Percentiles rank a stretch among this genome's conserved stretches.
Evolutionary conservation across 2,888 invertebrate species (phyloP).

Genomic region (Plutella xylostella): DNA sequence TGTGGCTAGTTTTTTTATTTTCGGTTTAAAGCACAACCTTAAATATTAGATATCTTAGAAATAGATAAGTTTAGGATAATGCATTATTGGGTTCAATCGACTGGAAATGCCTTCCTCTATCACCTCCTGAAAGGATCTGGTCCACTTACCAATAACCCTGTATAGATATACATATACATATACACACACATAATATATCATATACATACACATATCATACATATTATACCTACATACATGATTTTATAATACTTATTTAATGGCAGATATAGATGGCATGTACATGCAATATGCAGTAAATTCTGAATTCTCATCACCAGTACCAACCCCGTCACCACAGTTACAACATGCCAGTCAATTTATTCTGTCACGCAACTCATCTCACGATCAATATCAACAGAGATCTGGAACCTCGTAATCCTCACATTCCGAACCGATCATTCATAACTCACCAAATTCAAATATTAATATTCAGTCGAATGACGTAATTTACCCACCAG

Average conservation of each 20-base stretch:
- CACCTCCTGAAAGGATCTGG: no score
- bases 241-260: no score
- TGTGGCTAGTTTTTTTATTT: no score
- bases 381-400: constrained; percentile 6
- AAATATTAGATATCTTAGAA: no score
- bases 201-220: no score
- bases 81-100: no score
- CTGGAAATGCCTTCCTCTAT: no score
- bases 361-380: constrained; percentile 9
- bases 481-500: constrained; percentile 8
- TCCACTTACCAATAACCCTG: no score
- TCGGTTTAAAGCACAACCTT: no score
- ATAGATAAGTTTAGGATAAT: no score
- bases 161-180: no score
- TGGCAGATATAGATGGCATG: constrained; percentile 11
- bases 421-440: constrained; percentile 7
- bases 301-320: constrained; percentile 12
- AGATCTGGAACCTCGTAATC: constrained; percentile 10
- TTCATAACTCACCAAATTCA: constrained; percentile 3
- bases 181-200: constrained; percentile 8
- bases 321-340: background rate
- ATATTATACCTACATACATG: no score
- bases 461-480: constrained; percentile 10
- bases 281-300: constrained; percentile 8
- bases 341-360: constrained; percentile 1